Evolutionary conservation across 2,113 vertebrate genomes (phyloP), one percentile per base, ranked within the genome.

Genomic region (Bagarius yarrelli): DNA sequence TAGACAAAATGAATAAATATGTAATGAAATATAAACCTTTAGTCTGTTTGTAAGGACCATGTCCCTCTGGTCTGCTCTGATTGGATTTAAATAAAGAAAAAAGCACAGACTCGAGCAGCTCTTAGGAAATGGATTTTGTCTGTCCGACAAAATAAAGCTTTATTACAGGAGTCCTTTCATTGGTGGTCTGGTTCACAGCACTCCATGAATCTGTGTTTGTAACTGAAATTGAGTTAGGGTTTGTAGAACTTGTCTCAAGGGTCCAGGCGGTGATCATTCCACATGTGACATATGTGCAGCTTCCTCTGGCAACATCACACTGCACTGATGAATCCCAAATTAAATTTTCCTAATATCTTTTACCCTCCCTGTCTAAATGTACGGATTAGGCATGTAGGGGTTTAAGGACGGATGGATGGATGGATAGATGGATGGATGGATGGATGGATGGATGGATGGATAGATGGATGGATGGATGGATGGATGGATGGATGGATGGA

Each of bases 21-120:
- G 9, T n/a, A 44, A 14, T 63, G 21, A 30, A 11, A 32, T n/a
- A 55, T 25, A 61, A 9, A 32, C 52, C 23, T 18, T 73, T 79
- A 59, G 59, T 52, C 55, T 79, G 78, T 74, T 18, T 36, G 80
- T 63, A 55, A 16, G 75, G 34, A 52, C 77, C 70, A 79, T 84
- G 32, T 25, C 40, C 71, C 74, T 70, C 79, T 82, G 84, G 85
- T 86, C 72, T 78, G 72, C 32, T 86, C 83, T 87, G 84, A 91
- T 91, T 86, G 79, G 81, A 89, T 90, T 90, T 88, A 79, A 59
- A 79, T 85, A 83, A 86, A 80, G 79, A 79, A 83, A 76, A 75
- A 21, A 27, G 50, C 69, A 74, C 73, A 82, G 77, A 82, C 80
- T 88, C 53, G 67, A 55, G 34, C 53, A 81, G 36, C 63, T 80